Conservation (phyloP, 1,140 invertebrate species). For the Macrosteles quadrilineatus region DNA sequence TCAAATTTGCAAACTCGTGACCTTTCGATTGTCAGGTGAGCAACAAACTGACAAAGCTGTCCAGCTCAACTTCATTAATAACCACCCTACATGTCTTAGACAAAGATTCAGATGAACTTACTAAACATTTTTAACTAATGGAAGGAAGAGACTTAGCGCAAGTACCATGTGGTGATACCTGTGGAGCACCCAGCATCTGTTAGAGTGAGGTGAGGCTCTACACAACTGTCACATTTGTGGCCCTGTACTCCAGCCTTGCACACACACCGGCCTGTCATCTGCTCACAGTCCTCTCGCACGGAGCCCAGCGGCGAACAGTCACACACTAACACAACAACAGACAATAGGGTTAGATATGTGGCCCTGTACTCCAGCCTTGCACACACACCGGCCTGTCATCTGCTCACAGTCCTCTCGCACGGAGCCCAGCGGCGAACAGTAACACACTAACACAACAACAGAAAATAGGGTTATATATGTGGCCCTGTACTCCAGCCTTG, state of each 20-base stretch:
- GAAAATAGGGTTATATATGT: slow-evolving; percentile 83
- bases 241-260: slow-evolving; percentile 74
- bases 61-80: too few relatives aligned
- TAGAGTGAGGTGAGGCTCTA: slow-evolving; percentile 71
- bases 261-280: slow-evolving; percentile 76
- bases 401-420: slow-evolving; percentile 82
- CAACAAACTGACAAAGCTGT: too few relatives aligned
- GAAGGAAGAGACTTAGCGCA: too few relatives aligned
- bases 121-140: too few relatives aligned
- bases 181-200: slow-evolving; percentile 74
- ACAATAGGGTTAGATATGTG: too few relatives aligned
- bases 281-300: slow-evolving; percentile 78
- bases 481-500: slow-evolving; percentile 69
- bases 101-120: too few relatives aligned
- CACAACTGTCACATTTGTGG: slow-evolving; percentile 82
- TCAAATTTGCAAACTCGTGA: too few relatives aligned
- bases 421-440: slow-evolving; percentile 76
- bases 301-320: slow-evolving; percentile 78
- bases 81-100: too few relatives aligned
- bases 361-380: slow-evolving; percentile 70
- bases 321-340: slow-evolving; percentile 62
- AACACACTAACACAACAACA: too few relatives aligned
- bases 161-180: slow-evolving; percentile 54
- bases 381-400: slow-evolving; percentile 78
- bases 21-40: too few relatives aligned